Evolutionary conservation across 2,797 vertebrate species (phyloP).

Genomic region (Chaetophractus vellerosus): DNA sequence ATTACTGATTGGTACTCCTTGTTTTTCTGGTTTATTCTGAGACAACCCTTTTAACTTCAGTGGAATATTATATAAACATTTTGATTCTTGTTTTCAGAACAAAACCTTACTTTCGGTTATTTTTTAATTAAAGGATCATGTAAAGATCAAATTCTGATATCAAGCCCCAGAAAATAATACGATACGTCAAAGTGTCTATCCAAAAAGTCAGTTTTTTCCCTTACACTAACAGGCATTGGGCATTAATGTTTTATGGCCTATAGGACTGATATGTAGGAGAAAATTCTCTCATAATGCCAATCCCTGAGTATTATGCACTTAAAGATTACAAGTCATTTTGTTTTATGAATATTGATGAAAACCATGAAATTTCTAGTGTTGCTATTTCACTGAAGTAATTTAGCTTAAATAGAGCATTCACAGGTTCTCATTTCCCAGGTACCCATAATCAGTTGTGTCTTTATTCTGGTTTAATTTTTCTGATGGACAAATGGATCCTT

Average conservation of each 20-base stretch:
- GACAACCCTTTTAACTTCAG: neutral
- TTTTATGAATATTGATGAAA: slow-evolving; percentile 27
- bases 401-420: slow-evolving; percentile 45
- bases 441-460: neutral
- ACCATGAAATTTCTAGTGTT: slow-evolving; percentile 36
- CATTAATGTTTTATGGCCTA: slow-evolving; percentile 30
- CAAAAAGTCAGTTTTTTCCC: neutral
- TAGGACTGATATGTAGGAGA: neutral
- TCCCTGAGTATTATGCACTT: neutral
- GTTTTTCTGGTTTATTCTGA: slow-evolving; percentile 65
- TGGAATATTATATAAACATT: slow-evolving; percentile 54
- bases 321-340: slow-evolving; percentile 40
- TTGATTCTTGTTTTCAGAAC: slow-evolving; percentile 66
- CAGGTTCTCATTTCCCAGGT: neutral
- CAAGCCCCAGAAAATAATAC: slow-evolving; percentile 11
- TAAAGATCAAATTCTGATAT: slow-evolving; percentile 38
- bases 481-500: neutral
- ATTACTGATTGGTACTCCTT: neutral
- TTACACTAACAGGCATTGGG: neutral
- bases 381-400: slow-evolving; percentile 44
- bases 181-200: neutral
- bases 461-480: slow-evolving; percentile 58
- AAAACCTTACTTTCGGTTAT: slow-evolving; percentile 50
- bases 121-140: slow-evolving; percentile 18
- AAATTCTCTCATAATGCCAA: neutral